Conservation (phyloP, 1,140 invertebrate species). For the Neoseiulus cucumeris region DNA sequence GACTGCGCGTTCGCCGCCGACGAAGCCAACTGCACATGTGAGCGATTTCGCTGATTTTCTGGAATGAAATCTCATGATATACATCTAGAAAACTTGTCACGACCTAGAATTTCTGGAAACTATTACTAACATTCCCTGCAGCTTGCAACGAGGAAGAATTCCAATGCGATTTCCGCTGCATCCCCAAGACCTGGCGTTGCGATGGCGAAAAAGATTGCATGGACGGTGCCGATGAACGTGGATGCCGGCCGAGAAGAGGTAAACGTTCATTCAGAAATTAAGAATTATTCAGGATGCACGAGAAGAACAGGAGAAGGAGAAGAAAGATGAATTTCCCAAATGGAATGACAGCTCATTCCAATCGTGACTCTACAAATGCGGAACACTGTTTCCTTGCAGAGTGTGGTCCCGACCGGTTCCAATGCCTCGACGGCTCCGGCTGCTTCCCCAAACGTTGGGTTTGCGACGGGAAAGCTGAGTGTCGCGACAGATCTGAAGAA, state of each 20-base stretch:
- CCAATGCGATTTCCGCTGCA: slow-evolving; percentile 32
- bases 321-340: no score
- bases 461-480: slow-evolving; percentile 21
- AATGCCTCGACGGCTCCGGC: slow-evolving; percentile 16
- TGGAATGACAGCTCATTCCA: no score
- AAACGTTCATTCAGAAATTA: slow-evolving; percentile 22
- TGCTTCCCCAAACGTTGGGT: slow-evolving; percentile 16
- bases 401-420: slow-evolving; percentile 18
- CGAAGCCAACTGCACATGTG: slow-evolving; percentile 29
- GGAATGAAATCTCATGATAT: background rate
- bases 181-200: slow-evolving; percentile 25
- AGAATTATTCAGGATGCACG: no score
- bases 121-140: slow-evolving; percentile 13
- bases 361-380: no score
- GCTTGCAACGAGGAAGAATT: slow-evolving; percentile 23
- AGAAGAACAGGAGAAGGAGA: no score
- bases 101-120: background rate
- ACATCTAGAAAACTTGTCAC: background rate
- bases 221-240: slow-evolving; percentile 30
- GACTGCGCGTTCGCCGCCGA: slow-evolving; percentile 24
- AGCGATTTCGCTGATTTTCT: background rate
- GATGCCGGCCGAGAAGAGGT: slow-evolving; percentile 37
- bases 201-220: slow-evolving; percentile 35
- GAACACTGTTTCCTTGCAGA: background rate
- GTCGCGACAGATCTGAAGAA: slow-evolving; percentile 19